Evolutionary conservation across 92 coral and sea anemone genomes (phyloP).

Genomic region (Actinernus sp.): DNA sequence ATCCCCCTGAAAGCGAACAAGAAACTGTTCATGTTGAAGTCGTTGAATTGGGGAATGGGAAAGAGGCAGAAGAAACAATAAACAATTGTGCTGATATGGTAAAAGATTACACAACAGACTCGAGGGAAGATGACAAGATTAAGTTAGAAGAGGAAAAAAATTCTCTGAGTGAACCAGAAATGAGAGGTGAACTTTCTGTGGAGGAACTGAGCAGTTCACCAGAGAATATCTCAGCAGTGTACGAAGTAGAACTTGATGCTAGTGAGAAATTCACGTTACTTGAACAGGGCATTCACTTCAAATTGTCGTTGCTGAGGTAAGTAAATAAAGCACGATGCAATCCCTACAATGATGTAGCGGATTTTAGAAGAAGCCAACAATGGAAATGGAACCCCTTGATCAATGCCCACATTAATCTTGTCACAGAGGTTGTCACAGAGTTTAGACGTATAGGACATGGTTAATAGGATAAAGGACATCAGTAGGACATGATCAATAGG

Average conservation of each 20-base stretch:
- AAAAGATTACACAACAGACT: not conserved
- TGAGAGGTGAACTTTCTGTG: not conserved
- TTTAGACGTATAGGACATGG: no score
- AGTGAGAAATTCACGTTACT: conserved; percentile 44
- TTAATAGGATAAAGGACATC: no score
- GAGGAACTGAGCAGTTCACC: not conserved
- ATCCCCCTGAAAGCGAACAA: not conserved
- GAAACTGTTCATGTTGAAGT: not conserved
- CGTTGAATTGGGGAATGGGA: not conserved
- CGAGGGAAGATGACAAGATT: not conserved
- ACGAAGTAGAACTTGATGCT: conserved; percentile 29
- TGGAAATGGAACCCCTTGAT: no score
- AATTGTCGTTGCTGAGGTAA: conserved; percentile 60
- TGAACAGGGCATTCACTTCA: conserved; percentile 47
- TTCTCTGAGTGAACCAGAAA: not conserved
- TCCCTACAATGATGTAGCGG: no score
- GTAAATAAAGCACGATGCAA: no score
- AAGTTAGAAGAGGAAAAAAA: not conserved
- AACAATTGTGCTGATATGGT: not conserved
- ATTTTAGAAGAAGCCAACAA: no score
- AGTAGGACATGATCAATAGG: no score
- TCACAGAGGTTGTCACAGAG: no score
- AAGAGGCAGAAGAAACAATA: not conserved
- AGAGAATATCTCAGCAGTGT: not conserved
- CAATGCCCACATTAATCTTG: no score